A percentile compares a stretch with the other conserved stretches of the same genome.
phyloP scores from a whole-genome alignment of 2,797 vertebrate genomes.

The Prionace glauca region DNA sequence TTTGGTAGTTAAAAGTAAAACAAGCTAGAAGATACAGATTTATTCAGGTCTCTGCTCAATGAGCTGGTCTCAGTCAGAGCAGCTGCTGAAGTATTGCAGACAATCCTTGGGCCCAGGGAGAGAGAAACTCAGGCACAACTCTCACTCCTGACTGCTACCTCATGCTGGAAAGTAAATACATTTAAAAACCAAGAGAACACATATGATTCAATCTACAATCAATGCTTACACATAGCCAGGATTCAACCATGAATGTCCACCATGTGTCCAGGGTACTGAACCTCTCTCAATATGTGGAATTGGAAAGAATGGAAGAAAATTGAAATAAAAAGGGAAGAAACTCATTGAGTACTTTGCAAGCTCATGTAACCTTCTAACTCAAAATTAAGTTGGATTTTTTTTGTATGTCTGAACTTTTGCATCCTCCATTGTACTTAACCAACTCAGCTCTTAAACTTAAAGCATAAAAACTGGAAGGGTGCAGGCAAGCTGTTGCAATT shows the following conservation, averaged over 20 bases:
- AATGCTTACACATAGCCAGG: neutral
- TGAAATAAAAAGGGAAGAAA: neutral
- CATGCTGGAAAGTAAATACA: neutral
- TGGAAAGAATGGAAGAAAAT: neutral
- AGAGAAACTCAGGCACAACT: neutral
- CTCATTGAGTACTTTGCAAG: neutral
- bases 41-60: neutral
- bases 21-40: neutral
- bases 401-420: neutral
- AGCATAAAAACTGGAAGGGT: neutral
- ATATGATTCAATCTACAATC: neutral
- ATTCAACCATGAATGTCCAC: neutral
- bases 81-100: neutral
- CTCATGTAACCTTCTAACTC: neutral
- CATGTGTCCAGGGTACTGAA: neutral
- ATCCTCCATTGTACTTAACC: neutral
- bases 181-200: neutral
- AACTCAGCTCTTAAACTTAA: neutral
- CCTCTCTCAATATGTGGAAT: neutral
- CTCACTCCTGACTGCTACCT: neutral
- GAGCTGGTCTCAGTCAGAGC: neutral
- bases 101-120: neutral
- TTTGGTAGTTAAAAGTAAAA: neutral
- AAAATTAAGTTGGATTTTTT: neutral
- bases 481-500: conserved; percentile 12